Base-by-base conservation (phyloP, 2,888 invertebrate genomes). In the Leucozona laternaria region DNA sequence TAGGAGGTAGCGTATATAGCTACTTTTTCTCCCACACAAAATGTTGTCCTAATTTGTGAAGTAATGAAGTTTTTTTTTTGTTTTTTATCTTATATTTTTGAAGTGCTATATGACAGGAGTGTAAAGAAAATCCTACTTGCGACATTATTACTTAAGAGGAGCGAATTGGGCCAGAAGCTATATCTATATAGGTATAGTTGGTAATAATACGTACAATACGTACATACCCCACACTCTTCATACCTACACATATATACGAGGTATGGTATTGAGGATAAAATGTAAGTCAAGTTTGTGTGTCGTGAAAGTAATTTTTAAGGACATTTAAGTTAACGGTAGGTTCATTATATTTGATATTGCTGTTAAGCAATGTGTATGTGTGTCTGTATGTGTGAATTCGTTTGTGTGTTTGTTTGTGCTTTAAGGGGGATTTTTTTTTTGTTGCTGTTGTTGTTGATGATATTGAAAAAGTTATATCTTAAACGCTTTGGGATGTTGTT, bases 41-140 rank as follows among this genome's bases (percentile, higher is more conserved):
- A 80, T 79, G 72, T 68, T 77, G 81, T 68, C 60, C 80, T 70
- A 76, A 85, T 85, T 81, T 72, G 81, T 53, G 71, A 66, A 82
- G 82, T 79, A 66, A 66, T 66, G 45, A 48, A 66, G 17, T 64
- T 28, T 45, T 45, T 62, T 40, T 25, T 62, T 37, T 60, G 37
- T n/a, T 22, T 34, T 58, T 58, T 64, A 43, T 45, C 22, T 58
- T 37, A 34, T 70, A 22, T 64, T 48, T 71, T 45, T 64, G 76
- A 37, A 55, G 55, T 72, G 48, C 37, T 57, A 53, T 60, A 53
- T 60, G 73, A 68, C 66, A 79, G 60, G 58, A 66, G 45, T 66
- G 20, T 48, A 50, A 60, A 60, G 37, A 60, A 60, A 37, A 22
- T 58, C 31, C 31, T 79, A 57, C 53, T 68, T 37, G 58, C 57